Base-by-base conservation (phyloP, 2,113 vertebrate genomes). In the Scophthalmus maximus region DNA sequence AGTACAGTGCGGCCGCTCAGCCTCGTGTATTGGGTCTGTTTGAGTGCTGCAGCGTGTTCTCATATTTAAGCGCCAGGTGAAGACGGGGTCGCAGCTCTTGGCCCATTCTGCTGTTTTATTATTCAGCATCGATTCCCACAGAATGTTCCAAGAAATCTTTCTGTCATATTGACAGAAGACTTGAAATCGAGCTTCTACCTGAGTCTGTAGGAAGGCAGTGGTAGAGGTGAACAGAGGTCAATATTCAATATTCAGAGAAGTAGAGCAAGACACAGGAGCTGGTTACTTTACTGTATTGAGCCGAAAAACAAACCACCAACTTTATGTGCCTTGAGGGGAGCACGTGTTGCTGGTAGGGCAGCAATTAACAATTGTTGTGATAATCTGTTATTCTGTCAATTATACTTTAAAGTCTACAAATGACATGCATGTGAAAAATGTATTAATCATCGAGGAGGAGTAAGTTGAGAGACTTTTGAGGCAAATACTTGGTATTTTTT, bases 1-100 rank as follows among this genome's bases (percentile, higher is more conserved):
- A 81, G 91, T 89, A 47, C 20, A 12, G 91, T 89, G 44, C 20
- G 11, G 23, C 36, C 6, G 36, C 36, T 40, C 36, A 40, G 36
- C 36, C 1, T 40, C n/a, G 14, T 40, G 36, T 38, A 5, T 38
- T 15, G 36, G 14, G 36, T 40, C 12, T 40, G 36, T 40, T 11
- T 6, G 36, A 1, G 18, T n/a, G 18, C 42, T 46, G 42, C 42
- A 46, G 42, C n/a, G n/a, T 2, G 6, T n/a, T 46, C 18, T 20
- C 6, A 2, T 1, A n/a, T 22, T 1, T 34, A 9, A 34, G 32
- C 7, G 17, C 17, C 42, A 46, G 68, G 52, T 71, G 67, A n/a
- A 44, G 4, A 1, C 25, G 3, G 22, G 8, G 17, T 5, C 9
- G 40, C 3, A n/a, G 62, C 42, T 29, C 32, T 3, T 15, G 15